Percentiles rank a stretch among this genome's conserved stretches.
phyloP scores from a whole-genome alignment of 1,140 invertebrate species.

The Notospermus geniculatus region DNA sequence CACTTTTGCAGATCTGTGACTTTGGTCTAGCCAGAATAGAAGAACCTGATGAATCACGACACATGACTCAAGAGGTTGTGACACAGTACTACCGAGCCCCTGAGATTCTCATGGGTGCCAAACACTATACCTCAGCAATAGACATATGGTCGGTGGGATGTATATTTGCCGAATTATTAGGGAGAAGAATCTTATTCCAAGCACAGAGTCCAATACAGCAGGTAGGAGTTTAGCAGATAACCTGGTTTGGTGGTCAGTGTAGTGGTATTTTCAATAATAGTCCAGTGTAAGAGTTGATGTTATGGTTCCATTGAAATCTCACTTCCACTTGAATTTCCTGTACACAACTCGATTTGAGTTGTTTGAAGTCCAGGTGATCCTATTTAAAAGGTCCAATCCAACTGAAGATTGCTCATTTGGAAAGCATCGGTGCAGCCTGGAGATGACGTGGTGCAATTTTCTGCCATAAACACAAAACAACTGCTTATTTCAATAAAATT shows the following conservation, averaged over 20 bases:
- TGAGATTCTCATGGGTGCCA: constrained; percentile 60
- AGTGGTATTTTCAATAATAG: too few relatives aligned
- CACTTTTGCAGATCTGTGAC: constrained; percentile 86
- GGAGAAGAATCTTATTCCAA: constrained; percentile 94
- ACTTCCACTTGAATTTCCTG: too few relatives aligned
- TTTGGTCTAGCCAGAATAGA: constrained; percentile 93
- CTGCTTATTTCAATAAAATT: too few relatives aligned
- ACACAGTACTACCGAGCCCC: constrained; percentile 89
- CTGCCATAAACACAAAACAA: too few relatives aligned
- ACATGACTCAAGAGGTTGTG: constrained; percentile 94
- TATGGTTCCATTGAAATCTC: too few relatives aligned
- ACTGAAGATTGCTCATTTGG: too few relatives aligned
- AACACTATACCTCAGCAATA: constrained; percentile 70
- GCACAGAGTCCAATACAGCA: constrained; percentile 92
- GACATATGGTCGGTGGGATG: constrained; percentile 99
- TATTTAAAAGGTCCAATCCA: too few relatives aligned
- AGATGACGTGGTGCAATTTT: too few relatives aligned
- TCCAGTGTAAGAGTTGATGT: too few relatives aligned
- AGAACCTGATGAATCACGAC: constrained; percentile 81
- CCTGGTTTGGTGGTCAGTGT: neutral
- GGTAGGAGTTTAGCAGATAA: constrained; percentile 60
- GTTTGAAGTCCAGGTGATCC: too few relatives aligned
- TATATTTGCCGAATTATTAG: constrained; percentile 95
- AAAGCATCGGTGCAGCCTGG: too few relatives aligned
- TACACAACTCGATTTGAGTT: too few relatives aligned